A percentile compares a stretch with the other conserved stretches of the same genome.
These are phyloP conservation scores for Agrotis exclamationis DNA, from an alignment of 2,888 invertebrate genomes.

Conservation along the genomic window DNA sequence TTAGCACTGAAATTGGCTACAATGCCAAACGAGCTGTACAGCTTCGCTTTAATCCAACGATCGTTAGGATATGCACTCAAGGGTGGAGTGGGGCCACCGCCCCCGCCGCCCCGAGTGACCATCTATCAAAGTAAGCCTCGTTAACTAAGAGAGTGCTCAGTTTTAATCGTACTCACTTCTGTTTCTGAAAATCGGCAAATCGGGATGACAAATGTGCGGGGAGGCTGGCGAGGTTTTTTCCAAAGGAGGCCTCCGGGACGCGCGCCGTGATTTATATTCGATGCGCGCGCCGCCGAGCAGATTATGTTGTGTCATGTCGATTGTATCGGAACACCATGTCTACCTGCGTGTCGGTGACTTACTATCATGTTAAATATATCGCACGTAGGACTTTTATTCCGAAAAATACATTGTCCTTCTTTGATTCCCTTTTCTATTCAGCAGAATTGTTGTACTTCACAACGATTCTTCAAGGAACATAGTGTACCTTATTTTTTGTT, in stretches of 20 bases:
- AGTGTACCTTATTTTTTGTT: background rate
- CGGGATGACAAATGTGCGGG: constrained; percentile 71
- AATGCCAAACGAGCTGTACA: constrained; percentile 61
- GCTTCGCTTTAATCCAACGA: constrained; percentile 56
- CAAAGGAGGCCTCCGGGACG: constrained; percentile 22
- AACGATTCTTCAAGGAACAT: background rate
- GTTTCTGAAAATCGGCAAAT: constrained; percentile 68
- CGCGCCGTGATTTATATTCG: constrained; percentile 57
- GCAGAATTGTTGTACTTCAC: constrained; percentile 2
- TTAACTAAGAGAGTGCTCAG: constrained; percentile 74
- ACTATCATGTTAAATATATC: constrained; percentile 24
- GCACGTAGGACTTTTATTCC: background rate
- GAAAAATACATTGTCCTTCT: constrained; percentile 22
- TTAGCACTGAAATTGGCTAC: constrained; percentile 60
- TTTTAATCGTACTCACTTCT: constrained; percentile 76
- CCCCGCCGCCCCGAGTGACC: constrained; percentile 64
- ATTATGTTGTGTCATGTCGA: constrained; percentile 51
- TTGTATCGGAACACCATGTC: constrained; percentile 26
- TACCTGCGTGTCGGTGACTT: constrained; percentile 25
- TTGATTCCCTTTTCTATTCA: background rate
- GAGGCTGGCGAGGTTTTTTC: constrained; percentile 31
- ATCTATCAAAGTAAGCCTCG: constrained; percentile 79
- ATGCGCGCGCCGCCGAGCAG: constrained; percentile 41
- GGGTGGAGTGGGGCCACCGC: constrained; percentile 49
- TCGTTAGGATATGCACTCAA: constrained; percentile 67